Evolutionary conservation across 2,113 vertebrate genomes (phyloP).

Genomic region (Notothenia rossii): DNA sequence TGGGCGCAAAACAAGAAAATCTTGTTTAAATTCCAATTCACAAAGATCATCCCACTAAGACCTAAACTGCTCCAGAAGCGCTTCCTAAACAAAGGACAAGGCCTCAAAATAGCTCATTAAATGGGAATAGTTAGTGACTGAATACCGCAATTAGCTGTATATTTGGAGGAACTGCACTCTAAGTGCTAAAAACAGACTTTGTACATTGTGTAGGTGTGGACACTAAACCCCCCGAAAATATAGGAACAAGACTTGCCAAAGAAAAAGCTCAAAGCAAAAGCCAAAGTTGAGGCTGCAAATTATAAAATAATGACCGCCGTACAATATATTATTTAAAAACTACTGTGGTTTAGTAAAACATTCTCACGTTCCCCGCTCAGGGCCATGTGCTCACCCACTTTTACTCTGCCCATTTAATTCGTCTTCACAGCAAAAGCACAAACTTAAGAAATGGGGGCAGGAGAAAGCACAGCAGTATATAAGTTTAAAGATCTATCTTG

Average conservation of each 20-base stretch:
- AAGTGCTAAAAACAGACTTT: slow-evolving; percentile 19
- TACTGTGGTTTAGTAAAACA: slow-evolving; percentile 34
- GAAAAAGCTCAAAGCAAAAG: slow-evolving; percentile 20
- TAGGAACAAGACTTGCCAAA: slow-evolving; percentile 3
- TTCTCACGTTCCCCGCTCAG: slow-evolving; percentile 41
- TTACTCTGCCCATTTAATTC: slow-evolving; percentile 49
- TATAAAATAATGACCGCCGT: slow-evolving; percentile 42
- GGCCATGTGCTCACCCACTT: slow-evolving; percentile 55
- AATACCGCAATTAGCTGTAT: slow-evolving; percentile 4
- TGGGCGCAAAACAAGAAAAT: slow-evolving; percentile 49
- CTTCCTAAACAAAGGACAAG: slow-evolving; percentile 16
- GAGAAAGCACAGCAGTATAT: slow-evolving; percentile 31
- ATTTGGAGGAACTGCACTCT: slow-evolving; percentile 7
- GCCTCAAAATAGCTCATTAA: slow-evolving; percentile 34
- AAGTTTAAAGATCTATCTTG: slow-evolving; percentile 45
- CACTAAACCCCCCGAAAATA: slow-evolving; percentile 19
- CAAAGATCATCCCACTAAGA: slow-evolving; percentile 19
- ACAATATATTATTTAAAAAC: slow-evolving; percentile 50
- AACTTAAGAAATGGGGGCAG: slow-evolving; percentile 50
- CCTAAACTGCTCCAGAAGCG: slow-evolving; percentile 11
- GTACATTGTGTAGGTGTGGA: neutral
- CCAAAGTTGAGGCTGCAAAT: slow-evolving; percentile 35
- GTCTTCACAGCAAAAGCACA: slow-evolving; percentile 33
- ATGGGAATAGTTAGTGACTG: slow-evolving; percentile 13
- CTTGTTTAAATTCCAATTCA: slow-evolving; percentile 42